phyloP scores from a whole-genome alignment of 2,113 vertebrate species.

The Tachysurus fulvidraco region DNA sequence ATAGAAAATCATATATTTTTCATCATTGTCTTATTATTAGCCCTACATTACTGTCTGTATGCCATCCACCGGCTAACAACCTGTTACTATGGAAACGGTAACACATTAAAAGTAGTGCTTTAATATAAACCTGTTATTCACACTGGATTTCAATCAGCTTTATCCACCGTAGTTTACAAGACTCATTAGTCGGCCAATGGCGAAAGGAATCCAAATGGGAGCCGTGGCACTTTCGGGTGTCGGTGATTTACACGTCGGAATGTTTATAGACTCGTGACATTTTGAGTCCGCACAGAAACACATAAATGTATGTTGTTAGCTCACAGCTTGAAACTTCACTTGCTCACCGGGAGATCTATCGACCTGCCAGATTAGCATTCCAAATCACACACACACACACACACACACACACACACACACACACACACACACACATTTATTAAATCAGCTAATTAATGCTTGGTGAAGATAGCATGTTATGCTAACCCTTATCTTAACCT shows the following conservation, averaged over 20 bases:
- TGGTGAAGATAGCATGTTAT: background rate
- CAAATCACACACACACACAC: background rate
- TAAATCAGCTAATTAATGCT: background rate
- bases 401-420: slow-evolving; percentile 31
- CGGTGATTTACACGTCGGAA: background rate
- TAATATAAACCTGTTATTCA: background rate
- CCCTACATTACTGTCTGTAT: background rate
- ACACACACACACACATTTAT: background rate
- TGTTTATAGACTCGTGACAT: background rate
- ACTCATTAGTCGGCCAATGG: background rate
- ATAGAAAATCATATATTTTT: background rate
- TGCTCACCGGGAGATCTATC: background rate
- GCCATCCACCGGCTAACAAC: background rate
- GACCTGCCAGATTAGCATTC: slow-evolving; percentile 11
- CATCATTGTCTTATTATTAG: background rate
- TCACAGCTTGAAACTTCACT: slow-evolving; percentile 1
- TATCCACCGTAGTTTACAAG: background rate
- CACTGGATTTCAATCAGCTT: background rate
- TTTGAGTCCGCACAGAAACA: background rate
- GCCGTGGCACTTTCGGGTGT: background rate
- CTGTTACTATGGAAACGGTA: background rate
- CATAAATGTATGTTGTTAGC: slow-evolving; percentile 8
- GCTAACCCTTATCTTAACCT: background rate
- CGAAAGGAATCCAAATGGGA: background rate
- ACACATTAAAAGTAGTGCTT: background rate